Conservation (phyloP, 2,797 vertebrate genomes). For the Tragopan temminckii region DNA sequence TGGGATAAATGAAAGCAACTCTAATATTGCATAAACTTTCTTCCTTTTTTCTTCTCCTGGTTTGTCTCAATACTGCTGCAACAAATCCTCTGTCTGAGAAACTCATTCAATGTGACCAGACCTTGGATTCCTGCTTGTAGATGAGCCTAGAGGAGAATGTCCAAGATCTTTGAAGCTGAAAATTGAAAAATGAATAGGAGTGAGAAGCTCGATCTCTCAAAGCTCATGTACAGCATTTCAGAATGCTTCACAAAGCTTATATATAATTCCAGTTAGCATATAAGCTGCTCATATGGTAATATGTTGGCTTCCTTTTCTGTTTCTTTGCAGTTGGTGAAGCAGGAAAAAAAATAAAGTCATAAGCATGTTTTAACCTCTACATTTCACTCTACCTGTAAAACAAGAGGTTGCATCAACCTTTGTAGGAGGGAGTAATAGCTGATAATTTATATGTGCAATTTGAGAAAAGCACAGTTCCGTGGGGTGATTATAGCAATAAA, state of each 20-base stretch:
- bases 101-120: conserved; percentile 55
- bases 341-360: conserved; percentile 53
- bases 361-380: conserved; percentile 58
- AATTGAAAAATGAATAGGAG: conserved; percentile 75
- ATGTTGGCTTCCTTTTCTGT: conserved; percentile 8
- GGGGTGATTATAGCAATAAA: conserved; percentile 74
- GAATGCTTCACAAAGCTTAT: conserved; percentile 39
- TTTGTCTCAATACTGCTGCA: conserved; percentile 47
- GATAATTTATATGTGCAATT: conserved; percentile 72
- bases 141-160: conserved; percentile 70
- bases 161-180: conserved; percentile 73
- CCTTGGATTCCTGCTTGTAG: conserved; percentile 66
- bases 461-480: conserved; percentile 61
- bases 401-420: conserved; percentile 63
- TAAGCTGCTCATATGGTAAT: conserved; percentile 31
- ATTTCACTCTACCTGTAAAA: conserved; percentile 61
- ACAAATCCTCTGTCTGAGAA: conserved; percentile 61
- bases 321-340: conserved; percentile 32
- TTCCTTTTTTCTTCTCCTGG: not conserved
- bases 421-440: conserved; percentile 47
- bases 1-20: conserved; percentile 44
- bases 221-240: conserved; percentile 17
- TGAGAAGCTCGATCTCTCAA: conserved; percentile 21
- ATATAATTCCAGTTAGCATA: conserved; percentile 48
- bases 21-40: not conserved